Evolutionary conservation across 2,113 vertebrate species (phyloP).

Genomic region (Ursus arctos): DNA sequence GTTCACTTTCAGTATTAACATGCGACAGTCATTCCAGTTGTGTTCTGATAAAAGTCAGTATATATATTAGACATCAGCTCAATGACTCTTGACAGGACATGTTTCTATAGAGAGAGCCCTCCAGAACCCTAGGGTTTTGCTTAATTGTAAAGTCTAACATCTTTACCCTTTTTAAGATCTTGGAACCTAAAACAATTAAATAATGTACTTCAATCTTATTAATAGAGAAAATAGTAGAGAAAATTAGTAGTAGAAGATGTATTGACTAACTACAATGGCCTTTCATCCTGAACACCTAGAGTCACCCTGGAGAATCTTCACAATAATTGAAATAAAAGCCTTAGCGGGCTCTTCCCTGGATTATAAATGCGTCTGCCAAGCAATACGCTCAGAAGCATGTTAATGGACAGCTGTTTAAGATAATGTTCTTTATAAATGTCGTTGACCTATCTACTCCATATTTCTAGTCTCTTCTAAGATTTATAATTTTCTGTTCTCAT

Average conservation of each 20-base stretch:
- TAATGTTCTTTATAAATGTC: slow-evolving; percentile 26
- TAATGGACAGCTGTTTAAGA: not conserved
- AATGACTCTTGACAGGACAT: not conserved
- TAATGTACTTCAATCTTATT: slow-evolving; percentile 40
- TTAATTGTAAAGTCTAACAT: slow-evolving; percentile 45
- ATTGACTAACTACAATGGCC: slow-evolving; percentile 16
- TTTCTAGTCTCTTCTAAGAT: not conserved
- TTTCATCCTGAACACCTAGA: slow-evolving; percentile 26
- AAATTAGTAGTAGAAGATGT: not conserved
- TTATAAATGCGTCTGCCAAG: slow-evolving; percentile 36
- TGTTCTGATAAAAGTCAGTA: slow-evolving; percentile 53
- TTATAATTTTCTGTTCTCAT: not conserved
- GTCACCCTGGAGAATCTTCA: not conserved
- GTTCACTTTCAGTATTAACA: slow-evolving; percentile 67
- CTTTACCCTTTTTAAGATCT: slow-evolving; percentile 52
- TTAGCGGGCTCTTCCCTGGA: not conserved
- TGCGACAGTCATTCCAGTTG: not conserved
- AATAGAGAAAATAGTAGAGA: slow-evolving; percentile 19
- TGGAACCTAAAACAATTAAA: slow-evolving; percentile 60
- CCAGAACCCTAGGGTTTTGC: not conserved
- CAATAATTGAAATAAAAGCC: slow-evolving; percentile 31
- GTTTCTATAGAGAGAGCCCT: not conserved
- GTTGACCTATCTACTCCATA: not conserved
- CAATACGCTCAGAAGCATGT: not conserved
- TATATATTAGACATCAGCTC: slow-evolving; percentile 40